phyloP scores from a whole-genome alignment of 2,113 vertebrate genomes.

The Heliornis fulica region DNA sequence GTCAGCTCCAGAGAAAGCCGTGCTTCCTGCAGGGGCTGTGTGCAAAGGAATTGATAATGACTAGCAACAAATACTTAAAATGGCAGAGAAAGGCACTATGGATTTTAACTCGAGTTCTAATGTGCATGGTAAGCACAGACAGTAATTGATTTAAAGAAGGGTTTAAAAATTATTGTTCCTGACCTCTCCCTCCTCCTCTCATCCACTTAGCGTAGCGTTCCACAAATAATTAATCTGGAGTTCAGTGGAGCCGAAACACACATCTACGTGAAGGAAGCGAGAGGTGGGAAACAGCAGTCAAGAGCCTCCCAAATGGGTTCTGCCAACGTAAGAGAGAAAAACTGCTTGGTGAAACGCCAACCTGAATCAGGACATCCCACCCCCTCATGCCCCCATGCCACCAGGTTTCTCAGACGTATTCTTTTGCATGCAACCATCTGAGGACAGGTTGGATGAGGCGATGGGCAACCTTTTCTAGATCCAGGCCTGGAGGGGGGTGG shows the following conservation, averaged over 20 bases:
- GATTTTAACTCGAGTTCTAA: neutral
- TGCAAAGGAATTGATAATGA: neutral
- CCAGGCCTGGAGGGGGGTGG: no score
- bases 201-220: neutral
- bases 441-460: no score
- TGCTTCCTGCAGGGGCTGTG: neutral
- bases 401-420: neutral
- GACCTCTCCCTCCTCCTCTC: neutral
- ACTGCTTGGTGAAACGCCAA: accelerated
- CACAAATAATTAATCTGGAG: neutral
- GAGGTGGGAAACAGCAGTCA: neutral
- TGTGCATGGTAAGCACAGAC: neutral
- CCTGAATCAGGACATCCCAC: neutral
- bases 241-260: neutral
- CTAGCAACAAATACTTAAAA: neutral
- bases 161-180: neutral
- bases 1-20: neutral
- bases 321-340: neutral
- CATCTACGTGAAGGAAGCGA: neutral
- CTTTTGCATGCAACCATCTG: neutral
- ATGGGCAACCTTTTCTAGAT: no score
- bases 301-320: neutral
- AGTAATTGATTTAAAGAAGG: neutral
- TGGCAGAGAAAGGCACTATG: neutral
- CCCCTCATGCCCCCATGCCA: neutral